phyloP scores from a whole-genome alignment of 1,140 invertebrate species.

The Zaprionus capensis region DNA sequence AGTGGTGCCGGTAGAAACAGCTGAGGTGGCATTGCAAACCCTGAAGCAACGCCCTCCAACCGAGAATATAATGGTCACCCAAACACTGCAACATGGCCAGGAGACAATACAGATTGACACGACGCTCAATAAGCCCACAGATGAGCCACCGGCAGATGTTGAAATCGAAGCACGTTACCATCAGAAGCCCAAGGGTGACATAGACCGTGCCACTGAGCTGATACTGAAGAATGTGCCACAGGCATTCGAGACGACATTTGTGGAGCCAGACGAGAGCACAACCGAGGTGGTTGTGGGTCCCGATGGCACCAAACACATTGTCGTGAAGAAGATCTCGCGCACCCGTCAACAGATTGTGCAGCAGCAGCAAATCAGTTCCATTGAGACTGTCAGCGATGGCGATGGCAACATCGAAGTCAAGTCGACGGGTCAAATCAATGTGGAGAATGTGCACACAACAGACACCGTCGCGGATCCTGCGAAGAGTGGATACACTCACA shows the following conservation, averaged over 20 bases:
- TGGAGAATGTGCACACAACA: slow-evolving; percentile 71
- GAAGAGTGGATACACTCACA: slow-evolving; percentile 54
- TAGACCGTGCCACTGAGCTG: slow-evolving; percentile 80
- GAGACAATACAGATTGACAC: slow-evolving; percentile 92
- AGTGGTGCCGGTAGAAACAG: slow-evolving; percentile 53
- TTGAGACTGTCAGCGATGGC: slow-evolving; percentile 86
- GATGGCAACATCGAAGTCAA: slow-evolving; percentile 86
- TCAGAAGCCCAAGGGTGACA: slow-evolving; percentile 70
- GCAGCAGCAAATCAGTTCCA: slow-evolving; percentile 85
- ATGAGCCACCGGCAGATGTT: slow-evolving; percentile 86
- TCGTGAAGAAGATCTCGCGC: slow-evolving; percentile 88
- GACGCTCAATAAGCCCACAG: slow-evolving; percentile 85
- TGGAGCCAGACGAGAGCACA: slow-evolving; percentile 91
- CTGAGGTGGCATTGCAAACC: slow-evolving; percentile 75
- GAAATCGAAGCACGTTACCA: slow-evolving; percentile 90
- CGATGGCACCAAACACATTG: slow-evolving; percentile 92
- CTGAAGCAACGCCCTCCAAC: slow-evolving; percentile 81
- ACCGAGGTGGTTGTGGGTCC: slow-evolving; percentile 91
- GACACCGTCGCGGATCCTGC: slow-evolving; percentile 62
- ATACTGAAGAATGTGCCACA: slow-evolving; percentile 86
- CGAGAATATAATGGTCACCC: slow-evolving; percentile 90
- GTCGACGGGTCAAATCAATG: slow-evolving; percentile 73
- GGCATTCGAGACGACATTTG: slow-evolving; percentile 90
- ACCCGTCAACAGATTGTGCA: slow-evolving; percentile 85
- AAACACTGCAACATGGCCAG: slow-evolving; percentile 88